These are phyloP conservation scores for Amblyjoppa proteus DNA, from an alignment of 2,888 invertebrate species.

Conservation along the genomic window DNA sequence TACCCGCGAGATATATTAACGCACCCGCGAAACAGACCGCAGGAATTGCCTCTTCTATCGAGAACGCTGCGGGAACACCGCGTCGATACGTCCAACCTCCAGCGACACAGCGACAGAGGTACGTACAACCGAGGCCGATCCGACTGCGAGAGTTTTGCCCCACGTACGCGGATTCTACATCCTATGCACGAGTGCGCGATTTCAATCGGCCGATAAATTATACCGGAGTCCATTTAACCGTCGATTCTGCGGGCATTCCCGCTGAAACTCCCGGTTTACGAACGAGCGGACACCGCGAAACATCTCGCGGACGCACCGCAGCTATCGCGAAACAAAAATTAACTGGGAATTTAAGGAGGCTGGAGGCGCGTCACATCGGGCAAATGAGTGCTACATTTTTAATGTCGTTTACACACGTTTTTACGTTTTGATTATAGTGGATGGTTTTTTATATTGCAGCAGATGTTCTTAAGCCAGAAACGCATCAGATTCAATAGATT, in stretches of 20 bases:
- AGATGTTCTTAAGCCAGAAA: too few species aligned
- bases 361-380: too few species aligned
- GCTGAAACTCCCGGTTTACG: conserved; percentile 45
- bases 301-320: conserved; percentile 42
- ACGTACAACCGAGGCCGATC: conserved; percentile 43
- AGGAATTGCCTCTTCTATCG: conserved; percentile 45
- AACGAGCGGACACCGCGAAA: conserved; percentile 51
- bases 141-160: conserved; percentile 54
- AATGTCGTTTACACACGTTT: too few species aligned
- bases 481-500: too few species aligned
- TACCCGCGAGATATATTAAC: conserved; percentile 52
- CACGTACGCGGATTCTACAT: conserved; percentile 35
- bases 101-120: conserved; percentile 22
- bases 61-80: conserved; percentile 29
- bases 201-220: conserved; percentile 75
- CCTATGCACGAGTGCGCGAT: conserved; percentile 51
- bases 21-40: conserved; percentile 39
- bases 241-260: conserved; percentile 61
- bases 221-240: conserved; percentile 72
- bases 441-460: too few species aligned
- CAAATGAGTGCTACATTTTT: too few species aligned
- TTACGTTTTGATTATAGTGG: too few species aligned
- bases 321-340: conserved; percentile 21
- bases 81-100: conserved; percentile 28
- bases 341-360: neutral